Evolutionary conservation across 2,888 invertebrate species (phyloP).

Genomic region (Drosophila flavopinicola): DNA sequence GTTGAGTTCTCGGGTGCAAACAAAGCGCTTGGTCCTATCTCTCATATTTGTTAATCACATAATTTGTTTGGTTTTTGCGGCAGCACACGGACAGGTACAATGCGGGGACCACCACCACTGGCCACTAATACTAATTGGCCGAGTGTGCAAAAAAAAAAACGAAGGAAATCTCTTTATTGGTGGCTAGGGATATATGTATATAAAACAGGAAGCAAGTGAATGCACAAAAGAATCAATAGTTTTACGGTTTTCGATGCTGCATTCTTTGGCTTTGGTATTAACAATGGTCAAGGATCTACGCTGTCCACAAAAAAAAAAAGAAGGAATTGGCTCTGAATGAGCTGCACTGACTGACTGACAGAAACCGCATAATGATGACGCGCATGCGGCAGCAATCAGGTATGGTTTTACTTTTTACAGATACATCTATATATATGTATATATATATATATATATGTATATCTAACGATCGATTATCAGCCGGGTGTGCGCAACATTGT

Average conservation of each 20-base stretch:
- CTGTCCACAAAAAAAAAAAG: conserved; percentile 21
- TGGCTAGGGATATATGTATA: conserved; percentile 45
- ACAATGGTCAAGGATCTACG: conserved; percentile 73
- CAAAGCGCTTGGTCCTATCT: conserved; percentile 48
- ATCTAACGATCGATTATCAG: conserved; percentile 18
- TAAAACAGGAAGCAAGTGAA: conserved; percentile 61
- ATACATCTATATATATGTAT: not conserved
- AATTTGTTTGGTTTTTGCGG: conserved; percentile 69
- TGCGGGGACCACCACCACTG: conserved; percentile 47
- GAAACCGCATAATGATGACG: conserved; percentile 41
- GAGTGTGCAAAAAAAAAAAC: conserved; percentile 36
- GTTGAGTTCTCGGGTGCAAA: conserved; percentile 17
- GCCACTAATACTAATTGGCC: conserved; percentile 72
- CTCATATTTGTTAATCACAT: conserved; percentile 68
- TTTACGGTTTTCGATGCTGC: conserved; percentile 24
- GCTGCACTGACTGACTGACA: conserved; percentile 31
- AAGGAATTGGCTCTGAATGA: conserved; percentile 44
- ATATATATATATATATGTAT: conserved; percentile 2
- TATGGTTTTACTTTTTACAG: not conserved
- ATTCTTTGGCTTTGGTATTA: conserved; percentile 31
- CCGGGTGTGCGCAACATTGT: conserved; percentile 53
- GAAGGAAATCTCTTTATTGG: conserved; percentile 69
- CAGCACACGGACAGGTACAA: conserved; percentile 49
- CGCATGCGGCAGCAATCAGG: conserved; percentile 2
- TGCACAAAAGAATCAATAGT: conserved; percentile 41